These are phyloP conservation scores for Dermochelys coriacea DNA, from an alignment of 2,797 vertebrate genomes.

Conservation along the genomic window DNA sequence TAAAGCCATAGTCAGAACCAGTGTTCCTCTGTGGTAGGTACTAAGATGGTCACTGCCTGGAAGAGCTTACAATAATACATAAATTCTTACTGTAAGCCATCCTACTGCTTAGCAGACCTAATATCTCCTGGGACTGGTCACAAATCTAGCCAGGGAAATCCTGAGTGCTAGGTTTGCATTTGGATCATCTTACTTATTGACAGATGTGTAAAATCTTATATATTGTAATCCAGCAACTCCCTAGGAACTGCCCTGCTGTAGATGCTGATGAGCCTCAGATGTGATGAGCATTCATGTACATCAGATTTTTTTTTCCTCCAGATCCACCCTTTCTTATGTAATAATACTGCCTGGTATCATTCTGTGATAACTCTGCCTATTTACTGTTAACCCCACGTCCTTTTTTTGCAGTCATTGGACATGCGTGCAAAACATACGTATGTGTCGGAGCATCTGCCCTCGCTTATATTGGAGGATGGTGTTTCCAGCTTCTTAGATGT, in stretches of 20 bases:
- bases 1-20: not conserved
- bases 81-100: slow-evolving; percentile 5
- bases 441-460: slow-evolving; percentile 44
- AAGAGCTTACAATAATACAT: slow-evolving; percentile 3
- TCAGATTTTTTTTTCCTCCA: not conserved
- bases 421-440: slow-evolving; percentile 23
- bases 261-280: slow-evolving; percentile 55
- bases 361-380: slow-evolving; percentile 48
- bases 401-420: not conserved
- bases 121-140: slow-evolving; percentile 39
- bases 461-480: slow-evolving; percentile 60
- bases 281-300: slow-evolving; percentile 41
- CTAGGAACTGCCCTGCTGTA: slow-evolving; percentile 44
- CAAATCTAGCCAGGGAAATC: slow-evolving; percentile 55
- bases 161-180: slow-evolving; percentile 64
- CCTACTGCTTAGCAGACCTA: slow-evolving; percentile 45
- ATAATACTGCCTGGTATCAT: slow-evolving; percentile 60
- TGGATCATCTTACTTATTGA: slow-evolving; percentile 69
- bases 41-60: not conserved
- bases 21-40: not conserved
- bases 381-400: slow-evolving; percentile 46
- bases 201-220: slow-evolving; percentile 73
- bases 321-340: slow-evolving; percentile 39
- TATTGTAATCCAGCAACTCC: slow-evolving; percentile 70
- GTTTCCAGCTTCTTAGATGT: slow-evolving; percentile 52